Conservation (phyloP, 2,888 invertebrate species). For the Coenonympha arcania region DNA sequence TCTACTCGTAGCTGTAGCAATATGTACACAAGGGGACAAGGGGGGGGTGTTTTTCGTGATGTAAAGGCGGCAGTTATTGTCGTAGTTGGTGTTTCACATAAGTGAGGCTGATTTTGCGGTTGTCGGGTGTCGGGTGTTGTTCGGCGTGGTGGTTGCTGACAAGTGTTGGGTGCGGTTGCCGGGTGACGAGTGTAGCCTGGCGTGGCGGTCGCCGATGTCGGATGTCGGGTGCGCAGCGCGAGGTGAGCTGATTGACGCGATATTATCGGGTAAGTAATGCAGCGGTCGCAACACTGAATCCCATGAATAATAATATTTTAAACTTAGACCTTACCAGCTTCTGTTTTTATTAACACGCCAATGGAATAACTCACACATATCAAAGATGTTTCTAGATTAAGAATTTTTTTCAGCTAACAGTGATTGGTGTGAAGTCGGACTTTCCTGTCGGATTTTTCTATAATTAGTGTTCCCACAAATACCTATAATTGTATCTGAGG, state of each 20-base stretch:
- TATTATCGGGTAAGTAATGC: conserved; percentile 45
- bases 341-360: not conserved
- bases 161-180: not conserved
- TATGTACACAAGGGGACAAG: too few relatives aligned
- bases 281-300: conserved; percentile 47
- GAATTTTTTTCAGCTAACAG: too few relatives aligned
- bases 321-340: conserved; percentile 26
- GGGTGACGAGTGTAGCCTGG: too few relatives aligned
- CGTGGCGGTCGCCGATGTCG: conserved; percentile 28
- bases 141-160: not conserved
- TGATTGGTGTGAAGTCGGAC: too few relatives aligned
- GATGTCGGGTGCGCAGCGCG: conserved; percentile 25
- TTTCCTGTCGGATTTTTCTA: too few relatives aligned
- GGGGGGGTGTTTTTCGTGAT: too few relatives aligned
- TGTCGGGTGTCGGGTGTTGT: not conserved
- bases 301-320: conserved; percentile 55
- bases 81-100: not conserved
- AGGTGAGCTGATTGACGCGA: conserved; percentile 50
- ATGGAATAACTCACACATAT: too few relatives aligned
- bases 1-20: too few relatives aligned
- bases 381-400: too few relatives aligned
- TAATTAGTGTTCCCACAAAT: too few relatives aligned
- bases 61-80: too few relatives aligned
- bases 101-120: not conserved
- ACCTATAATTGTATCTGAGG: too few relatives aligned